Conservation (phyloP, 2,888 invertebrate species). For the Orthosia gracilis region DNA sequence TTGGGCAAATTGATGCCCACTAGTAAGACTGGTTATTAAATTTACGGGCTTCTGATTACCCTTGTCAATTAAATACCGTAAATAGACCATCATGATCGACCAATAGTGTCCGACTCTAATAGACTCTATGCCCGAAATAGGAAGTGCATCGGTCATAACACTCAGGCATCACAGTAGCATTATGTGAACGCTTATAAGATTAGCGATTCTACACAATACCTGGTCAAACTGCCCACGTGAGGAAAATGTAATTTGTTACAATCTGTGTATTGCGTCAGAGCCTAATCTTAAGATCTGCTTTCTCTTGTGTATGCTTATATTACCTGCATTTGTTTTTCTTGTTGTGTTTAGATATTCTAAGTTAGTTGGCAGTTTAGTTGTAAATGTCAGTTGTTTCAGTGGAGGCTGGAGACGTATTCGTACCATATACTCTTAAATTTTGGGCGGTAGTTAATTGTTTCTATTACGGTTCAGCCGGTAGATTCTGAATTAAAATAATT, state of each 20-base stretch:
- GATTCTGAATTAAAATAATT: no score
- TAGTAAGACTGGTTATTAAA: no score
- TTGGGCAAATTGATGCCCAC: no score
- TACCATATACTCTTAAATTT: no score
- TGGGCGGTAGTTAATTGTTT: no score
- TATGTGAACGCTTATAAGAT: conserved; percentile 61
- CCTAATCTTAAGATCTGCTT: conserved; percentile 57
- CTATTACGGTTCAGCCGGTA: no score
- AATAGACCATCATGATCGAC: background rate
- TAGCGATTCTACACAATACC: conserved; percentile 62
- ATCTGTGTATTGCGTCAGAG: conserved; percentile 57
- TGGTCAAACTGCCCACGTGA: conserved; percentile 45
- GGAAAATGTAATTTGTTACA: conserved; percentile 55
- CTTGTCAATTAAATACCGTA: no score
- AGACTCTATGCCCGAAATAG: conserved; percentile 22
- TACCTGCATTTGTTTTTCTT: conserved; percentile 49
- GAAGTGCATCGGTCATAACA: conserved; percentile 62
- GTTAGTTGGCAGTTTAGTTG: background rate
- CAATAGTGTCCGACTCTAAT: conserved; percentile 3
- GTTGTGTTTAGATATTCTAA: conserved; percentile 33
- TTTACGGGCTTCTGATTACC: no score
- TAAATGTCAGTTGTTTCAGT: background rate
- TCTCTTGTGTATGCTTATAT: conserved; percentile 60
- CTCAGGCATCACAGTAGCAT: conserved; percentile 35
- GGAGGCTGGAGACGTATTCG: no score